Conservation (phyloP, 2,113 vertebrate species). For the Scopus umbretta region DNA sequence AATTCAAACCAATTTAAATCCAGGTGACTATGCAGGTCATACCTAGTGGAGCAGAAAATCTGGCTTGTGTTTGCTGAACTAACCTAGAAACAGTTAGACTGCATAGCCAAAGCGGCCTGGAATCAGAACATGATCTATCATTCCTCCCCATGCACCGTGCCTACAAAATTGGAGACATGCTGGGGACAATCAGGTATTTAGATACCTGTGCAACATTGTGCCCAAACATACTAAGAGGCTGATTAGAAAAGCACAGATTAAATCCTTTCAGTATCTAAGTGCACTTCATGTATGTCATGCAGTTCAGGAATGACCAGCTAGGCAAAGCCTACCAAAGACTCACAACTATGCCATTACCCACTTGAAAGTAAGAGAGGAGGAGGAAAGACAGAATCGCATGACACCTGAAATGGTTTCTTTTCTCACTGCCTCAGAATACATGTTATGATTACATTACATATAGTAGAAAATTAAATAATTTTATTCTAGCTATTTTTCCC, state of each 20-base stretch:
- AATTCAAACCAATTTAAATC: not conserved
- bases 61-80: not conserved
- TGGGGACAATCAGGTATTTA: not conserved
- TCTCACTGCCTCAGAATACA: not conserved
- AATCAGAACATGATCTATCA: not conserved
- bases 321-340: not conserved
- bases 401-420: not conserved
- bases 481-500: not conserved
- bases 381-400: not conserved
- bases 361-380: not conserved
- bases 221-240: not conserved
- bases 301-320: not conserved
- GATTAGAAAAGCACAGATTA: not conserved
- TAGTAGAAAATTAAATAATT: not conserved
- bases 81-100: not conserved
- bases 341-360: not conserved
- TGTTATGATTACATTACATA: not conserved
- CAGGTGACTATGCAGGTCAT: not conserved
- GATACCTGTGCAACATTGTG: not conserved
- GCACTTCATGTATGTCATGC: not conserved
- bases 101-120: not conserved
- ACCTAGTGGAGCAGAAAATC: not conserved
- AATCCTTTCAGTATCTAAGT: not conserved
- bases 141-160: not conserved
- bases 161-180: not conserved